A percentile compares a stretch with the other conserved stretches of the same genome.
phyloP scores from a whole-genome alignment of 2,113 vertebrate species.

The Equus quagga region DNA sequence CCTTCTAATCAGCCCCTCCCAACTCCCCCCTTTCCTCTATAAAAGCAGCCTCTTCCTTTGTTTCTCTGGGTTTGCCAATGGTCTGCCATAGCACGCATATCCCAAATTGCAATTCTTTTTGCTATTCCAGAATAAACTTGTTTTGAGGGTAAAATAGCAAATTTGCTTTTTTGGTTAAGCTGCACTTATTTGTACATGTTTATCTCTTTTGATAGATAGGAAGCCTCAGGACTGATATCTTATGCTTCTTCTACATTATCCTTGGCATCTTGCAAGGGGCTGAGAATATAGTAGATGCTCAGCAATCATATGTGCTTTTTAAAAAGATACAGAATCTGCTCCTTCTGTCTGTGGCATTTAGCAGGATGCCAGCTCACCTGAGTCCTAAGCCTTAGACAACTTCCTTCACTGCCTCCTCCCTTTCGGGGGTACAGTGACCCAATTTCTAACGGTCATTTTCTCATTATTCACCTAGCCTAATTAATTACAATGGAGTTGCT shows the following conservation, averaged over 20 bases:
- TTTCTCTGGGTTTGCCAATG: no score
- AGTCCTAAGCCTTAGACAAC: not conserved
- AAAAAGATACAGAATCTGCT: not conserved
- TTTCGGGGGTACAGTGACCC: slow-evolving; percentile 30
- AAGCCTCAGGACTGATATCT: not conserved
- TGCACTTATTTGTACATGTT: not conserved
- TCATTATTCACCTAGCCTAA: slow-evolving; percentile 68
- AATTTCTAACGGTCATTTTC: slow-evolving; percentile 68
- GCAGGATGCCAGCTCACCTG: not conserved
- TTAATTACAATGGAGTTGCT: slow-evolving; percentile 48
- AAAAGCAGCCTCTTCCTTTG: no score
- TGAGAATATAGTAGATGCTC: not conserved
- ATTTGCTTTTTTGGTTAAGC: no score
- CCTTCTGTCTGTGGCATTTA: slow-evolving; percentile 12
- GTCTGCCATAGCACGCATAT: no score
- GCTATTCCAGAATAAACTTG: no score
- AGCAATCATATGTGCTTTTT: not conserved
- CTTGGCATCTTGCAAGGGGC: not conserved
- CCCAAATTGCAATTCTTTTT: no score
- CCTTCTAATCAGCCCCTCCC: no score
- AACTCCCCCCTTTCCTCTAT: no score
- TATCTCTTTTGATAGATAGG: not conserved
- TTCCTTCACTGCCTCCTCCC: not conserved
- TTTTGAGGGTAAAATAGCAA: no score
- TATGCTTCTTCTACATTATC: not conserved